These are phyloP conservation scores for Poeciliopsis prolifica DNA, from an alignment of 2,113 vertebrate genomes.

Conservation along the genomic window DNA sequence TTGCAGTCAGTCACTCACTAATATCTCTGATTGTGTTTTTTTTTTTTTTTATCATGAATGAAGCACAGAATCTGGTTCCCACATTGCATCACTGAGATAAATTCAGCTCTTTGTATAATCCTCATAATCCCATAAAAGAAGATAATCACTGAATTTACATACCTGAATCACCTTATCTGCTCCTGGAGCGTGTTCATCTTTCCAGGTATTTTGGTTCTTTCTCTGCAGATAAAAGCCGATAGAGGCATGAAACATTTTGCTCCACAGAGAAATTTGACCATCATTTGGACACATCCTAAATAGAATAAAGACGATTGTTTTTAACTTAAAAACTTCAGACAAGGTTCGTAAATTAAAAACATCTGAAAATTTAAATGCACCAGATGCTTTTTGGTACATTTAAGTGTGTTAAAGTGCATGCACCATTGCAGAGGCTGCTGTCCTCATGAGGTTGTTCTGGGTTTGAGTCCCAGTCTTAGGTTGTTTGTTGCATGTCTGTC, in stretches of 20 bases:
- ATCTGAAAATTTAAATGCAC: too few relatives aligned
- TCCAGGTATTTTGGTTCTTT: constrained; percentile 45
- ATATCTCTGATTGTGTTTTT: not conserved
- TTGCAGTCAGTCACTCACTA: not conserved
- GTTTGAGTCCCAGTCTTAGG: too few relatives aligned
- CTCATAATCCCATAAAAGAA: not conserved
- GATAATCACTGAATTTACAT: not conserved
- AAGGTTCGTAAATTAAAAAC: too few relatives aligned
- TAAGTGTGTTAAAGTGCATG: too few relatives aligned
- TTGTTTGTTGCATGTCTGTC: too few relatives aligned
- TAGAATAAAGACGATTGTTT: too few relatives aligned
- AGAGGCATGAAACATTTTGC: not conserved
- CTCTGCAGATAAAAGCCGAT: constrained; percentile 56
- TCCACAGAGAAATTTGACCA: not conserved
- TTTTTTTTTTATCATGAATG: not conserved
- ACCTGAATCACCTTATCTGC: constrained; percentile 28
- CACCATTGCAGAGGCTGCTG: too few relatives aligned
- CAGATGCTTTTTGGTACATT: too few relatives aligned
- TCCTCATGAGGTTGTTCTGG: too few relatives aligned
- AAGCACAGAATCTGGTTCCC: not conserved
- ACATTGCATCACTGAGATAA: not conserved
- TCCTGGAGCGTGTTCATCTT: not conserved
- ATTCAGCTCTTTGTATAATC: not conserved
- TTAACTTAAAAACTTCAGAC: too few relatives aligned
- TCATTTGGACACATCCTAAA: too few relatives aligned